A percentile compares a stretch with the other conserved stretches of the same genome.
Evolutionary conservation across 2,888 invertebrate species (phyloP).

Genomic region (Cephus runcator): DNA sequence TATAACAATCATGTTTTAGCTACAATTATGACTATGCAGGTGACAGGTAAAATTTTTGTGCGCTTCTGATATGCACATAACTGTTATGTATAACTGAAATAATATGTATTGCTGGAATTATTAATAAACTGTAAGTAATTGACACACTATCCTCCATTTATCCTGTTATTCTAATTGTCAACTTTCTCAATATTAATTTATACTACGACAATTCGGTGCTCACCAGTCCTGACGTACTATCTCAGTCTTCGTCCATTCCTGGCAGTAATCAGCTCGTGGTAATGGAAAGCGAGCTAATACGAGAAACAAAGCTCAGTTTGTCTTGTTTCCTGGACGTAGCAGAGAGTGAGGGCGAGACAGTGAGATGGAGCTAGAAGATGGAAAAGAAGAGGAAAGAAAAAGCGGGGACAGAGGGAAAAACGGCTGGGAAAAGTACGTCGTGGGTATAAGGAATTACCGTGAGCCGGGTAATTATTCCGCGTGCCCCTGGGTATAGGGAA

Average conservation of each 20-base stretch:
- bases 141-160: background rate
- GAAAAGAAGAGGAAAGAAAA: constrained; percentile 16
- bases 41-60: background rate
- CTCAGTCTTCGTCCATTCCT: background rate
- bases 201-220: background rate
- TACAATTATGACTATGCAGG: background rate
- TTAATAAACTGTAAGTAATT: background rate
- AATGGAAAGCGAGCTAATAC: background rate
- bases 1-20: background rate
- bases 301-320: background rate
- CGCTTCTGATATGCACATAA: background rate
- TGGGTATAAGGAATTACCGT: constrained; percentile 21
- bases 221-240: background rate
- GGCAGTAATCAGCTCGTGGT: background rate
- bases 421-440: constrained; percentile 7
- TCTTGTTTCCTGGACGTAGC: background rate
- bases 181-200: background rate
- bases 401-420: constrained; percentile 11
- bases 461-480: constrained; percentile 23
- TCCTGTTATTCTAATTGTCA: background rate
- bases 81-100: background rate
- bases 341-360: background rate
- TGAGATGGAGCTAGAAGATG: background rate
- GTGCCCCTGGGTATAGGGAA: constrained; percentile 25
- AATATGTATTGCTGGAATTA: background rate